Base-by-base conservation (phyloP, 2,888 invertebrate genomes). In the Cotesia congregata region DNA sequence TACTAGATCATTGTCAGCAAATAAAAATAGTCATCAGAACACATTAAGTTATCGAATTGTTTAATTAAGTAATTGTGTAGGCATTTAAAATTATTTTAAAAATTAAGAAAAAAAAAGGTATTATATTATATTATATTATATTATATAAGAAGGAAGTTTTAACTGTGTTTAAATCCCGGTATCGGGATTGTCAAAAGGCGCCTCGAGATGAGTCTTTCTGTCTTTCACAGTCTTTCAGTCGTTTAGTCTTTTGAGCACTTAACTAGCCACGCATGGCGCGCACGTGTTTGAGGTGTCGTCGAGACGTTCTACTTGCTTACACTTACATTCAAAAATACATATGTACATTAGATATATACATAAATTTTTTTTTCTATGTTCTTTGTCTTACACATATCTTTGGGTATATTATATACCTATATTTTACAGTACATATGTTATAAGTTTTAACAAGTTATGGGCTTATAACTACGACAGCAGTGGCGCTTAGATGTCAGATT, bases 231-330 rank as follows among this genome's bases (percentile, higher is more conserved):
- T 30, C 30, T 30, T 30, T 30, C 30, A 30, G 30, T 30, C 30
- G 30, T 30, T 30, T 30, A 30, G 84, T 83, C 85, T 82, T 67
- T 78, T 81, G 67, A 80, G 78, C 80, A 80, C 77, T 82, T 88
- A 88, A 89, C 88, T 86, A 87, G 85, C 83, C 85, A 83, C 88
- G 89, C 86, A 88, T 88, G 89, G 88, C 82, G 82, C 85, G 83
- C 89, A 89, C 89, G 87, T 88, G 89, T 88, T 80, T 85, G 85
- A 89, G 88, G 88, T 88, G 88, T 87, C 88, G 88, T 87, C 84
- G 85, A 83, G 82, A 60, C 59, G n/a, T 15, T n/a, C 60, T 60
- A 20, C 15, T 20, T 71, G 30, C 61, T 40, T 72, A 17, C 12
- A 40, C 38, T 30, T 12, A 20, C 17, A 50, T 71, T 30, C 30